Conservation (phyloP, 2,888 invertebrate species). For the Tholera decimalis region DNA sequence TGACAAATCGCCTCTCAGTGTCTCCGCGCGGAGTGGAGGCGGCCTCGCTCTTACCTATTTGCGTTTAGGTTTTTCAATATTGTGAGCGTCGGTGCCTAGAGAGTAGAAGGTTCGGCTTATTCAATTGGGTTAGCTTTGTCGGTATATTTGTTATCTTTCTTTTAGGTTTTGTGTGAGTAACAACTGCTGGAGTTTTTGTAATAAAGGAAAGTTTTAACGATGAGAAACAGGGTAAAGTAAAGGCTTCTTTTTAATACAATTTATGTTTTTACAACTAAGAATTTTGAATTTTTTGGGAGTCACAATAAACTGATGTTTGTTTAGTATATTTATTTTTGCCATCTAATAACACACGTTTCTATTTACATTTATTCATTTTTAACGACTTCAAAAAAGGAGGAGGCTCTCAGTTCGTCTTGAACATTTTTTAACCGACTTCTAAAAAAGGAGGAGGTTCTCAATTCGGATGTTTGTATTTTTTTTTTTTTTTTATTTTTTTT, state of each 20-base stretch:
- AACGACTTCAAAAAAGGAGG: too few relatives aligned
- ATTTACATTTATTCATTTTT: too few relatives aligned
- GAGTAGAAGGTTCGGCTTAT: conserved; percentile 43
- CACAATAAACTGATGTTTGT: too few relatives aligned
- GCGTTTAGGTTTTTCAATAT: conserved; percentile 58
- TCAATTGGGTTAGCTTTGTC: conserved; percentile 37
- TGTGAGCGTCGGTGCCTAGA: conserved; percentile 30
- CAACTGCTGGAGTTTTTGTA: conserved; percentile 17
- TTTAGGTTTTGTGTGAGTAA: conserved; percentile 13
- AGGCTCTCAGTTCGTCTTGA: too few relatives aligned
- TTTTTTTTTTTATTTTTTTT: too few relatives aligned
- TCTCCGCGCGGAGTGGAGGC: conserved; percentile 48
- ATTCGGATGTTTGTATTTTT: too few relatives aligned
- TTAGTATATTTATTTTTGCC: too few relatives aligned
- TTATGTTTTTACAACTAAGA: background rate
- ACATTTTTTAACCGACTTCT: too few relatives aligned
- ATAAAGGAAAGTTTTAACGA: conserved; percentile 1
- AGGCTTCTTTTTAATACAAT: background rate
- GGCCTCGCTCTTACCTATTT: conserved; percentile 55
- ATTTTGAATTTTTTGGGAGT: background rate
- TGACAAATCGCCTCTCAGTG: conserved; percentile 68
- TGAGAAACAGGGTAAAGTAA: background rate
- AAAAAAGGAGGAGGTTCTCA: too few relatives aligned
- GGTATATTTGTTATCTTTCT: conserved; percentile 35
- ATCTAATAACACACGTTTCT: too few relatives aligned